These are phyloP conservation scores for Zaprionus lachaisei DNA, from an alignment of 1,140 invertebrate species.

Conservation along the genomic window DNA sequence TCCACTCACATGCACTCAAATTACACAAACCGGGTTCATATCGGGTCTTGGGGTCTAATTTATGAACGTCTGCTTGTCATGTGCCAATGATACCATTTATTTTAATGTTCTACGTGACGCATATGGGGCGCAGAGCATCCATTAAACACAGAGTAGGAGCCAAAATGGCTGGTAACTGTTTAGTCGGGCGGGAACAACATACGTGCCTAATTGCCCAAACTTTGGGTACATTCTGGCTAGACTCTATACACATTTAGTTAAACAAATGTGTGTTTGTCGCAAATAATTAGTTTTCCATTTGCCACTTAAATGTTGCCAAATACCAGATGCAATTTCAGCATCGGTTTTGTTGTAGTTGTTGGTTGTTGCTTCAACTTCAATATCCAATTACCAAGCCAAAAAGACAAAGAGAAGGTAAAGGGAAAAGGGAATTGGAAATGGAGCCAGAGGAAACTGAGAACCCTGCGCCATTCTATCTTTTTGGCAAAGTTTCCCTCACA, in stretches of 20 bases:
- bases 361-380: constrained; percentile 1
- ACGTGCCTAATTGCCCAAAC: constrained; percentile 72
- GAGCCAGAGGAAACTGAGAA: neutral
- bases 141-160: constrained; percentile 60
- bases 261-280: constrained; percentile 53
- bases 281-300: constrained; percentile 76
- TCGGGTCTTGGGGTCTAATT: constrained; percentile 12
- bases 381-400: constrained; percentile 32
- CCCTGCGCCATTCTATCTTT: constrained; percentile 13
- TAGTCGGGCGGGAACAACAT: constrained; percentile 28
- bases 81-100: constrained; percentile 51
- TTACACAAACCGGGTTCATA: neutral
- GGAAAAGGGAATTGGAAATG: neutral
- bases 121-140: constrained; percentile 48
- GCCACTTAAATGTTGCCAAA: constrained; percentile 66
- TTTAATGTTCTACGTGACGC: constrained; percentile 78
- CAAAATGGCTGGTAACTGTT: constrained; percentile 57
- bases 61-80: constrained; percentile 30
- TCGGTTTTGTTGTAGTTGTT: neutral
- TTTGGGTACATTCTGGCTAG: constrained; percentile 2
- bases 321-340: constrained; percentile 48
- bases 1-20: constrained; percentile 8
- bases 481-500: constrained; percentile 10
- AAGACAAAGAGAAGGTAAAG: neutral
- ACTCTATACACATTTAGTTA: constrained; percentile 25